phyloP scores from a whole-genome alignment of 2,888 invertebrate species.

The Zaprionus obscuricornis region DNA sequence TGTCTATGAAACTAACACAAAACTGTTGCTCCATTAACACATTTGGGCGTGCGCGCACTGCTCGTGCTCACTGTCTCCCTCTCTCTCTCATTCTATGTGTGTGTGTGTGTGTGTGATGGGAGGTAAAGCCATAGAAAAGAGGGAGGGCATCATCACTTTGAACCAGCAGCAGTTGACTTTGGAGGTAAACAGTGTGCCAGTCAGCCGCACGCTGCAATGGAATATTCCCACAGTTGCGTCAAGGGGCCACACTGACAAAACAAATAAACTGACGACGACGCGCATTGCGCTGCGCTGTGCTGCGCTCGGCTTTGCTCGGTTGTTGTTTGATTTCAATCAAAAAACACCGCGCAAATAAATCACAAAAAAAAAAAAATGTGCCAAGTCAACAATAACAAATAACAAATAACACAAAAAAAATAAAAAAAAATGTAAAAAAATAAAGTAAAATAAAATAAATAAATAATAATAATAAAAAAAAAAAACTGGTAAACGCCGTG shows the following conservation, averaged over 20 bases:
- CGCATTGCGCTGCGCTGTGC: slow-evolving; percentile 24
- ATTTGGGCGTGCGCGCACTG: slow-evolving; percentile 56
- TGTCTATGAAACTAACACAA: slow-evolving; percentile 41
- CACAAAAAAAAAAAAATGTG: slow-evolving; percentile 59
- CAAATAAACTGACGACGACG: slow-evolving; percentile 32
- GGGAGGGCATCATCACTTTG: not conserved
- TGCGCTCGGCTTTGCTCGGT: too few species aligned
- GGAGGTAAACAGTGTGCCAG: slow-evolving; percentile 44
- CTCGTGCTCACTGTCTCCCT: too few species aligned
- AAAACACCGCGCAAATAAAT: slow-evolving; percentile 60
- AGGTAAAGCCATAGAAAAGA: not conserved
- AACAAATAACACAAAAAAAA: too few species aligned
- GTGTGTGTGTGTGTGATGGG: not conserved
- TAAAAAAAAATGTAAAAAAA: slow-evolving; percentile 12
- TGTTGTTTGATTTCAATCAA: slow-evolving; percentile 58
- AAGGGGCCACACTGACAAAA: slow-evolving; percentile 27
- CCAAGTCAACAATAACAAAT: slow-evolving; percentile 63
- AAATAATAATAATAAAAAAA: slow-evolving; percentile 10
- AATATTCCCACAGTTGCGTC: slow-evolving; percentile 71
- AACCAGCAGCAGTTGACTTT: not conserved
- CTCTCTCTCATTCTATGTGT: too few species aligned
- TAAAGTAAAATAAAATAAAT: not conserved
- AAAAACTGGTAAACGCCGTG: slow-evolving; percentile 42
- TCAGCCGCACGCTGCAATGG: slow-evolving; percentile 61
- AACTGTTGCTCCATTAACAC: slow-evolving; percentile 70